These are phyloP conservation scores for Heliconius erato DNA, from an alignment of 2,888 invertebrate species.

Conservation along the genomic window DNA sequence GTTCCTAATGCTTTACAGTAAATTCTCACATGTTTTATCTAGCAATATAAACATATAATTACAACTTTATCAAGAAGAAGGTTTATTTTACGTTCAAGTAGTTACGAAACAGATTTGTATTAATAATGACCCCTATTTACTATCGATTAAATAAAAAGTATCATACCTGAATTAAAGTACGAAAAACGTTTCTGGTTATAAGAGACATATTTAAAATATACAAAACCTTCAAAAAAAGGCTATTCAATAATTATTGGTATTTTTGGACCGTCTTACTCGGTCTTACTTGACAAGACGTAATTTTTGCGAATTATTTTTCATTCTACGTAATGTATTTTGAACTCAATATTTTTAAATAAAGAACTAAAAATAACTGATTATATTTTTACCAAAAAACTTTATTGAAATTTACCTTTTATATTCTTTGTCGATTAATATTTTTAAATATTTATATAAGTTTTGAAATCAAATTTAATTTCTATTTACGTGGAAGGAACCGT, in stretches of 20 bases:
- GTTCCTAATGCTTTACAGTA: background rate
- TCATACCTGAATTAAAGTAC: conserved; percentile 76
- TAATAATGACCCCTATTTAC: conserved; percentile 10
- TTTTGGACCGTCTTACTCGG: conserved; percentile 67
- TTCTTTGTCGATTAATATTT: background rate
- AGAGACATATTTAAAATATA: conserved; percentile 69
- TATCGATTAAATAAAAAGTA: conserved; percentile 32
- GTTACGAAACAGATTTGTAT: conserved; percentile 76
- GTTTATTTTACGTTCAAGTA: conserved; percentile 32
- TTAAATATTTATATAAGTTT: background rate
- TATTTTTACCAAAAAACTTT: too few species aligned
- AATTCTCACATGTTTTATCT: background rate
- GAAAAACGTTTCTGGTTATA: conserved; percentile 75
- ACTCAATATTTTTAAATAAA: background rate
- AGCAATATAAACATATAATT: background rate
- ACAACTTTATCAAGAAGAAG: background rate
- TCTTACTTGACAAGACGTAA: conserved; percentile 53
- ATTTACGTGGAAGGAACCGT: background rate
- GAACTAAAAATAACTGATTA: too few species aligned
- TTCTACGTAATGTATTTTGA: background rate
- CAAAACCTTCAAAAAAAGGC: conserved; percentile 61
- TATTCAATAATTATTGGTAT: conserved; percentile 65
- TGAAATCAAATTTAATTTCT: background rate
- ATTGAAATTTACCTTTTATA: background rate
- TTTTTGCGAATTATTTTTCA: conserved; percentile 11